Evolutionary conservation across 2,113 vertebrate species (phyloP), one percentile per base, ranked within the genome.

Genomic region (Callaeas wilsoni): DNA sequence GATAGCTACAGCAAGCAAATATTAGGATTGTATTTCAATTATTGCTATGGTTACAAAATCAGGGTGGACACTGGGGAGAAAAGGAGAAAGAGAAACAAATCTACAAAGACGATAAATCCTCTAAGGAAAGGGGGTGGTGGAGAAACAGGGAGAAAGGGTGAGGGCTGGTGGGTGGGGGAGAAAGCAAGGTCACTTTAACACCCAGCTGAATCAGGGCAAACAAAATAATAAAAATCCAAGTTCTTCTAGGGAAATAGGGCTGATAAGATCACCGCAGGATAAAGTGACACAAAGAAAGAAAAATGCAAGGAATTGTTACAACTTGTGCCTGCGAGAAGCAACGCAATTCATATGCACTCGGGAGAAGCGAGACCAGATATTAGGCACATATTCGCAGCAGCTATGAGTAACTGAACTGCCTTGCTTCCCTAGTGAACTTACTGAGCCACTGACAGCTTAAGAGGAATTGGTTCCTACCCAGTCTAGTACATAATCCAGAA

Each of bases 31-130:
- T 93, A 82, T 97, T 98, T 96, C 97, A 97, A 71, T 96, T 96
- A 85, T 96, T 96, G 71, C 96, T 92, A 97, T 97, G 97, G 98
- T 97, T 97, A 97, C 98, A 94, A 91, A 96, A 96, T 94, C 90
- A 96, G 98, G 93, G 97, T 87, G 97, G 97, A 98, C 94, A 91
- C 96, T 50, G 68, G 81, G 76, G 90, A 78, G 91, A 95, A 96
- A 90, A 63, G 50, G 79, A 93, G 73, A 91, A 91, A 76, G 53
- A 94, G 97, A 96, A 97, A 95, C 70, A 96, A 94, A 95, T 96
- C 76, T 50, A 70, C 62, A 79, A 96, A 96, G 94, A 96, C 11
- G 6, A 63, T 63, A 95, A 96, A 83, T 94, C 83, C 94, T 94
- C 64, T 44, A 80, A 97, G 95, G 88, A 92, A 96, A 82, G 22